These are phyloP conservation scores for Molossus molossus DNA, from an alignment of 2,797 vertebrate species.

Conservation along the genomic window DNA sequence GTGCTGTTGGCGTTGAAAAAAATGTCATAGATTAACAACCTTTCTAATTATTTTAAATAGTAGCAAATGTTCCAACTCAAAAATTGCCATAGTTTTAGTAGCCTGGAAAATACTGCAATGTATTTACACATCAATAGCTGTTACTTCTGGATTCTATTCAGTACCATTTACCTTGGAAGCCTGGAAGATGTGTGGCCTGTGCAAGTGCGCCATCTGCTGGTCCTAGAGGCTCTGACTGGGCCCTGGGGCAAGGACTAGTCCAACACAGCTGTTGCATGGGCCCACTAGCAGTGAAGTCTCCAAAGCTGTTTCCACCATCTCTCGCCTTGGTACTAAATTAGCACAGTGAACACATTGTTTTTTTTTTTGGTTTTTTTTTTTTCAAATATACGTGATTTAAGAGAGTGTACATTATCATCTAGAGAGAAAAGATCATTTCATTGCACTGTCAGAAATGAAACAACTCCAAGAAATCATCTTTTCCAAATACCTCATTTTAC, in stretches of 20 bases:
- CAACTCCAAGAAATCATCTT: neutral
- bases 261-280: accelerated
- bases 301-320: neutral
- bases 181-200: conserved; percentile 78
- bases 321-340: neutral
- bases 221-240: too few species aligned
- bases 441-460: conserved; percentile 38
- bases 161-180: conserved; percentile 5
- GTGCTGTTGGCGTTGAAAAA: neutral
- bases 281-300: neutral
- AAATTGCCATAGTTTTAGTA: conserved; percentile 54
- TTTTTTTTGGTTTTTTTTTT: conserved; percentile 29
- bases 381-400: neutral
- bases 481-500: neutral
- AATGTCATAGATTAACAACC: neutral
- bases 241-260: neutral
- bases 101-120: conserved; percentile 68
- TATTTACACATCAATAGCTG: neutral
- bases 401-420: neutral
- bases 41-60: conserved; percentile 55
- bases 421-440: neutral
- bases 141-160: conserved; percentile 59
- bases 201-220: conserved; percentile 90
- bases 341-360: neutral
- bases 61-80: conserved; percentile 26